Evolutionary conservation across 2,113 vertebrate genomes (phyloP).

Genomic region (Anhinga rufa): DNA sequence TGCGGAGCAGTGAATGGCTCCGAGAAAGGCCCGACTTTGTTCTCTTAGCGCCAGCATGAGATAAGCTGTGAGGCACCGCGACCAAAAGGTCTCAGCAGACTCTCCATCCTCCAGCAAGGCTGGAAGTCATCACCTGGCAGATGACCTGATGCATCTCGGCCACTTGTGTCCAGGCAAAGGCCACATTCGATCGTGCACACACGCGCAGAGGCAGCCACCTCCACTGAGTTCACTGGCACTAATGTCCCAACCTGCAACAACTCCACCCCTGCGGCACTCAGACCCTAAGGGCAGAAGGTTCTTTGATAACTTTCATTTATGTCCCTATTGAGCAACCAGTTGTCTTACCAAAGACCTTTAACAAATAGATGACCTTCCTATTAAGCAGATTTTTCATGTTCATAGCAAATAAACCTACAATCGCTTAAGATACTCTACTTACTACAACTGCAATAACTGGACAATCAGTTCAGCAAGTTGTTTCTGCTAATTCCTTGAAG

Average conservation of each 20-base stretch:
- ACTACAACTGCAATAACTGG: not conserved
- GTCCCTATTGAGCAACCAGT: not conserved
- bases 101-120: not conserved
- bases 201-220: not conserved
- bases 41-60: not conserved
- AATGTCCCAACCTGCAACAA: not conserved
- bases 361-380: not conserved
- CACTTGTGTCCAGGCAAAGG: not conserved
- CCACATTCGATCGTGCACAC: not conserved
- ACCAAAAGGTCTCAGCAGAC: not conserved
- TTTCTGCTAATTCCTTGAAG: not conserved
- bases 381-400: not conserved
- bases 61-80: not conserved
- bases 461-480: not conserved
- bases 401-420: not conserved
- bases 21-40: not conserved
- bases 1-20: accelerated
- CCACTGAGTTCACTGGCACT: not conserved
- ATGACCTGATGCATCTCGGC: not conserved
- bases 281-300: not conserved
- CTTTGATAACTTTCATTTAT: not conserved
- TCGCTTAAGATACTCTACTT: not conserved
- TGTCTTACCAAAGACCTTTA: not conserved
- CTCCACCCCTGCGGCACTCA: not conserved
- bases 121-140: not conserved